Conservation (phyloP, 1,140 invertebrate genomes). For the Philopotamus ludificatus region DNA sequence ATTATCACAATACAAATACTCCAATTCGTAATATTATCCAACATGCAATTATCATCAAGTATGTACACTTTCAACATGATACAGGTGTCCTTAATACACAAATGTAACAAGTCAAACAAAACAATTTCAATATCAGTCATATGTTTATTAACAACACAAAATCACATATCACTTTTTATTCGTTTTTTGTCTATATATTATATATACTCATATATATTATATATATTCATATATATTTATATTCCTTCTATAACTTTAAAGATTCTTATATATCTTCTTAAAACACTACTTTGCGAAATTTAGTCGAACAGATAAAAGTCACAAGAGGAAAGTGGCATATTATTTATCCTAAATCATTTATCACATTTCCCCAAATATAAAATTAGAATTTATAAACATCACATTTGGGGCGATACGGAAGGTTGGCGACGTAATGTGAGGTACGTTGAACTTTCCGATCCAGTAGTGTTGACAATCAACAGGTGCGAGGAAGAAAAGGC, state of each 20-base stretch:
- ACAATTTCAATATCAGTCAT: conserved; percentile 39
- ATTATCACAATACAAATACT: conserved; percentile 39
- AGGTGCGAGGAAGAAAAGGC: conserved; percentile 44
- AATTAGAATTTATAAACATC: conserved; percentile 13
- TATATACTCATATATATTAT: conserved; percentile 3
- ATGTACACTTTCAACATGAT: conserved; percentile 27
- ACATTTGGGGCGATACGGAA: conserved; percentile 11
- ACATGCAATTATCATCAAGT: conserved; percentile 18
- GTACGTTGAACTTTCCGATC: conserved; percentile 2
- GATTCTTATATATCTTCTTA: conserved; percentile 18
- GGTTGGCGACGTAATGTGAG: neutral
- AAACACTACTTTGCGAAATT: conserved; percentile 17
- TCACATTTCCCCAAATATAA: conserved; percentile 23
- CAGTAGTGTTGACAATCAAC: conserved; percentile 29
- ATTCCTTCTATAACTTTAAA: conserved; percentile 18
- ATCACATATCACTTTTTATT: conserved; percentile 23
- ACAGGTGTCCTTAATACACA: conserved; percentile 26
- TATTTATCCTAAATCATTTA: conserved; percentile 19
- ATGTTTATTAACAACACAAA: conserved; percentile 26
- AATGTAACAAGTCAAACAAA: conserved; percentile 39
- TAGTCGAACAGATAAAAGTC: conserved; percentile 1
- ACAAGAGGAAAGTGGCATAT: conserved; percentile 24
- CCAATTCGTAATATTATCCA: conserved; percentile 13
- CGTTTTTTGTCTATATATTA: conserved; percentile 11
- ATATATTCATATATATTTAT: conserved; percentile 4